A percentile compares a stretch with the other conserved stretches of the same genome.
Conservation (phyloP, 2,888 invertebrate genomes). For the Eupithecia abbreviata region DNA sequence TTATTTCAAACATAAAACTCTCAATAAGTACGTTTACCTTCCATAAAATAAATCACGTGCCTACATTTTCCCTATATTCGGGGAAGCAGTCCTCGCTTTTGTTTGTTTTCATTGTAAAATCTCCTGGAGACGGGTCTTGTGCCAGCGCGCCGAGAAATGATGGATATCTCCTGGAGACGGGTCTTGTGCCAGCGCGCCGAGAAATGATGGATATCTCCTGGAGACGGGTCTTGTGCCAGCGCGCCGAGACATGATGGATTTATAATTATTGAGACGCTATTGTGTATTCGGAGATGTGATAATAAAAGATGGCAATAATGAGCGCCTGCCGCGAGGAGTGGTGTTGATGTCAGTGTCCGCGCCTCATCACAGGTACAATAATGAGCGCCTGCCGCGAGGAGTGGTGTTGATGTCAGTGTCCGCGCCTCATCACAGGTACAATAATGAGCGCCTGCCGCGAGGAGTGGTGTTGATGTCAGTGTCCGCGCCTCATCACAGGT, state of each 20-base stretch:
- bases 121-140: not conserved
- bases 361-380: not conserved
- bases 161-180: not conserved
- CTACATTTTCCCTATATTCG: not conserved
- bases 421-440: not conserved
- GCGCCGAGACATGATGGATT: not conserved
- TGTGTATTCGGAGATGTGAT: not conserved
- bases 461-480: too few relatives aligned
- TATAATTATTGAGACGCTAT: not conserved
- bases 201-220: not conserved
- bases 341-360: not conserved
- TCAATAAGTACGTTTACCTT: constrained; percentile 8
- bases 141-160: not conserved
- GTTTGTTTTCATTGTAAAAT: not conserved
- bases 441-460: not conserved
- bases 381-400: not conserved
- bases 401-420: not conserved
- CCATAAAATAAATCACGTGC: constrained; percentile 9
- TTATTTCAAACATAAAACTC: constrained; percentile 9
- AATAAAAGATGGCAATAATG: not conserved
- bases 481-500: too few relatives aligned
- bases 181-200: not conserved
- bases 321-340: not conserved
- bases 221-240: not conserved
- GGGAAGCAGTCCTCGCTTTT: not conserved